Base-by-base conservation (phyloP, 2,888 invertebrate species). In the Calephelis perditalis region DNA sequence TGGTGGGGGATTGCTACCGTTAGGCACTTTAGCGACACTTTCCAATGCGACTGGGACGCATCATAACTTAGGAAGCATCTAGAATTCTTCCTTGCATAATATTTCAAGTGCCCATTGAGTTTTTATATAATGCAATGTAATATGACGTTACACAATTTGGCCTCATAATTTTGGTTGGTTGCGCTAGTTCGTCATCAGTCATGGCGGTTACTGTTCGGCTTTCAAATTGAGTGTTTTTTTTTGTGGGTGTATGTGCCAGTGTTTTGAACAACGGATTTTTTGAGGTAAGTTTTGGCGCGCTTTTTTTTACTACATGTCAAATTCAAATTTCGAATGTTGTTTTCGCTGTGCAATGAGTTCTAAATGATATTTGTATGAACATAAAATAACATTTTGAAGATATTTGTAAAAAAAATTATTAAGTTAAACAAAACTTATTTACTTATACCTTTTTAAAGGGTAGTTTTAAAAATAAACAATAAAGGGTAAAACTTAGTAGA, bases 81-180 rank as follows among this genome's bases (percentile, higher is more conserved):
- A 73, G 73, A 73, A 74, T 71, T 68, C 72, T 69, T 76, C 77
- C 79, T 81, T 79, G 79, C 81, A 79, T 78, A 81, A 79, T 73
- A 78, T 68, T 69, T 69, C 67, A 66, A 67, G 74, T 75, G 75
- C 79, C 85, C 79, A 76, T 68, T 80, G 81, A 70, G 79, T 83
- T 84, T 87, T 88, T 86, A 86, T 86, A 82, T 86, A 88, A 88
- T 82, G 82, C 77, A 74, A 77, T 78, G 86, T 83, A 85, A 87
- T 81, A 80, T 66, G 26, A 26, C 26, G 74, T 88, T 86, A 77
- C 76, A 79, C 78, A 86, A 87, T 84, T 77, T 78, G 86, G 79
- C 86, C 86, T 85, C 85, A 84, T 82, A 86, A 82, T 86, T 87
- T 83, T 55, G 81, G 80, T 75, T 74, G 74, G 77, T 82, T 81